phyloP scores from a whole-genome alignment of 1,140 invertebrate species.

The Sipha flava region DNA sequence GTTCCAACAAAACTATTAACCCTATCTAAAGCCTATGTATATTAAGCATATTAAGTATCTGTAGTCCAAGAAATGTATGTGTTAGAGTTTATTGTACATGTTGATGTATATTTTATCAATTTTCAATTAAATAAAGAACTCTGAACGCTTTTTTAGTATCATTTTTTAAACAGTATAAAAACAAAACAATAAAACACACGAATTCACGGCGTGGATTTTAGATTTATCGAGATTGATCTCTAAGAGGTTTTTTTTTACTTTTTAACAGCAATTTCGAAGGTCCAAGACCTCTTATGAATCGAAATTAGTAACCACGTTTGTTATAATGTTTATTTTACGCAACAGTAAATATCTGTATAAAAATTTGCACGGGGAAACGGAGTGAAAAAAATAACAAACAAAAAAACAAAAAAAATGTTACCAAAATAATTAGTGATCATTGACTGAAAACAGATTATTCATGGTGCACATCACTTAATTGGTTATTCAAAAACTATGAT shows the following conservation, averaged over 20 bases:
- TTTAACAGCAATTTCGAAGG: neutral
- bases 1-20: no score
- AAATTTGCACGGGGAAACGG: neutral
- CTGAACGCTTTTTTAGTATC: no score
- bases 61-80: no score
- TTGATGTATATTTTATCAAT: no score
- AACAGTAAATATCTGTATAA: neutral
- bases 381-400: no score
- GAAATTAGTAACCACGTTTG: neutral
- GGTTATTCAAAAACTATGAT: neutral
- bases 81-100: no score
- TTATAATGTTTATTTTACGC: slow-evolving; percentile 15
- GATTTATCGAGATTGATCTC: neutral
- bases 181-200: no score
- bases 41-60: no score
- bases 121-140: no score
- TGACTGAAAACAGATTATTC: neutral
- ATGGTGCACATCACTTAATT: neutral
- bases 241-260: neutral
- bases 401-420: slow-evolving; percentile 3
- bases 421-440: slow-evolving; percentile 12
- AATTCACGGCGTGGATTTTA: neutral
- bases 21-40: no score
- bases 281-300: neutral
- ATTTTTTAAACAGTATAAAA: no score